Conservation (phyloP, 2,888 invertebrate species). For the Merodon equestris region DNA sequence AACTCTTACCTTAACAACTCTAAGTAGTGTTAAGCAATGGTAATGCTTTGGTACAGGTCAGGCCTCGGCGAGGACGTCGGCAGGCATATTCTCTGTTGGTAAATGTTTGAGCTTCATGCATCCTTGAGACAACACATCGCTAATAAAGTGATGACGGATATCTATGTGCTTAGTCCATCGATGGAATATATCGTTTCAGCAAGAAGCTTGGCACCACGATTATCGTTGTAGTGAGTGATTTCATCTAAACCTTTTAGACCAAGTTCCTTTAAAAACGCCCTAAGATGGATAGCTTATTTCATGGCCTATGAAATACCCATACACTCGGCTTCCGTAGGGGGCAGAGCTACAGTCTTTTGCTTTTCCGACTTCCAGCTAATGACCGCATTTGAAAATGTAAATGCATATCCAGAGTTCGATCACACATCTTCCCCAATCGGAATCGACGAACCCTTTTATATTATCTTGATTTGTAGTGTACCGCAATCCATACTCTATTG, state of each 20-base stretch:
- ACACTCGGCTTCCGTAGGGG: too few species aligned
- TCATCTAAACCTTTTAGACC: neutral
- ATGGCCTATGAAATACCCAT: slow-evolving; percentile 3
- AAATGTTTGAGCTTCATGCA: too few species aligned
- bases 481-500: slow-evolving; percentile 6
- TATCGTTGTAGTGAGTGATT: slow-evolving; percentile 29
- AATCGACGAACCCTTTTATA: too few species aligned
- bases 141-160: slow-evolving; percentile 15
- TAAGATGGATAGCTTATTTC: slow-evolving; percentile 13
- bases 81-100: too few species aligned
- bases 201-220: too few species aligned
- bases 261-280: slow-evolving; percentile 14
- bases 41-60: too few species aligned
- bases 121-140: slow-evolving; percentile 11
- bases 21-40: too few species aligned
- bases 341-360: too few species aligned
- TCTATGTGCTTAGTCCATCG: slow-evolving; percentile 18
- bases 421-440: slow-evolving; percentile 5
- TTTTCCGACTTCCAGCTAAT: too few species aligned
- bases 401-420: too few species aligned
- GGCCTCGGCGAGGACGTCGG: too few species aligned
- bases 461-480: slow-evolving; percentile 2
- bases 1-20: neutral
- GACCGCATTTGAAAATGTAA: too few species aligned
- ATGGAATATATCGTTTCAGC: slow-evolving; percentile 15